Evolutionary conservation across 2,113 vertebrate species (phyloP).

Genomic region (Tonatia bakeri): DNA sequence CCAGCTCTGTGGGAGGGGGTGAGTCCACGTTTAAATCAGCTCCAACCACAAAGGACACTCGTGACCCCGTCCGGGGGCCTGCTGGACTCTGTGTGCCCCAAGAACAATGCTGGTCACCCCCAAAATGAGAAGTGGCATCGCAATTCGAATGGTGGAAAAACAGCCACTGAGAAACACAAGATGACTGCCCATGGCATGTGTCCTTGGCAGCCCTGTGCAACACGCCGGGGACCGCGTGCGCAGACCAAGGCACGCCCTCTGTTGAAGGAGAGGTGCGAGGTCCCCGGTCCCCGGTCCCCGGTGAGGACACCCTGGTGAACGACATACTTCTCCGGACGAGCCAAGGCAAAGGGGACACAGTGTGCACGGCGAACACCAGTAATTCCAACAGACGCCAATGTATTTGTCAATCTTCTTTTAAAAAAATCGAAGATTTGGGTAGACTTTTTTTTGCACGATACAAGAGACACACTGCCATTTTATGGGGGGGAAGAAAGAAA

Average conservation of each 20-base stretch:
- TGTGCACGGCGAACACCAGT: no score
- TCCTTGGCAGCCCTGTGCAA: background rate
- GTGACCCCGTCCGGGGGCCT: conserved; percentile 80
- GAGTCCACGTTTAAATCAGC: conserved; percentile 86
- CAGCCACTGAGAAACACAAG: conserved; percentile 41
- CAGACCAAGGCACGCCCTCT: background rate
- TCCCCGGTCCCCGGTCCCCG: no score
- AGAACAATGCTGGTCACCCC: background rate
- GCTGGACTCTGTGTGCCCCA: background rate
- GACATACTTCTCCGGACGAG: background rate
- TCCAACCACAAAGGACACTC: conserved; percentile 83
- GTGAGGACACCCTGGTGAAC: accelerated
- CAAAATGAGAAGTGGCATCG: background rate
- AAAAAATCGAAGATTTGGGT: background rate
- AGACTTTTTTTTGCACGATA: background rate
- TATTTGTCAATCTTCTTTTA: background rate
- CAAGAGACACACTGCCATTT: background rate
- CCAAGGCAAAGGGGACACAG: background rate
- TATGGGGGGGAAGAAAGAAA: background rate
- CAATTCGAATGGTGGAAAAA: background rate
- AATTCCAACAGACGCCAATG: accelerated
- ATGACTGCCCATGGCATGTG: background rate
- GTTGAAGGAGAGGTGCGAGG: background rate
- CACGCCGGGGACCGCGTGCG: background rate
- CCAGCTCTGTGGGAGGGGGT: conserved; percentile 81